phyloP scores from a whole-genome alignment of 2,113 vertebrate species.

The Neotoma lepida region DNA sequence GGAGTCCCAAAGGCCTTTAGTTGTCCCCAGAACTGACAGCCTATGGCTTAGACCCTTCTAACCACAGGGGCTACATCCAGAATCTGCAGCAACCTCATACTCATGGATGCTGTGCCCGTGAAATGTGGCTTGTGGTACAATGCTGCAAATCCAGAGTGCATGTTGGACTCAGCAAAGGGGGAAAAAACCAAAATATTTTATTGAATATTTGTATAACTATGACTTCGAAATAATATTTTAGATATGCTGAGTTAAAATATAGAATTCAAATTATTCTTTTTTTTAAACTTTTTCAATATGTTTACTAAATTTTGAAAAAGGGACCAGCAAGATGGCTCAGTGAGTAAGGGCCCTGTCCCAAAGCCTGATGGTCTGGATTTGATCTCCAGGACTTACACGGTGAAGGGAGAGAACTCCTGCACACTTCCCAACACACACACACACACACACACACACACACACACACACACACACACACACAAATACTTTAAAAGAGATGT shows the following conservation, averaged over 20 bases:
- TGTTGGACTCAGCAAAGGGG: conserved; percentile 16
- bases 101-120: not conserved
- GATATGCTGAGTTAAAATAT: conserved; percentile 24
- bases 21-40: not conserved
- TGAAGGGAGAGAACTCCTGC: not conserved
- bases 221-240: conserved; percentile 8
- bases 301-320: not conserved
- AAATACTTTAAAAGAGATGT: not conserved
- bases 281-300: not conserved
- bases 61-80: not conserved
- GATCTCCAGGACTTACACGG: not conserved
- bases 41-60: not conserved
- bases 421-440: not conserved
- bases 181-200: not conserved
- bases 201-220: conserved; percentile 20
- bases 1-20: not conserved
- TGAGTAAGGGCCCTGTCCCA: not conserved
- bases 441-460: no score
- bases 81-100: not conserved
- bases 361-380: not conserved
- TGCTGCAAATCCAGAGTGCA: not conserved
- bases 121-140: not conserved
- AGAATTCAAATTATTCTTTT: not conserved
- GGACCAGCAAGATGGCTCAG: not conserved
- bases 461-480: not conserved